Evolutionary conservation across 2,113 vertebrate genomes (phyloP).

Genomic region (Toxotes jaculatrix): DNA sequence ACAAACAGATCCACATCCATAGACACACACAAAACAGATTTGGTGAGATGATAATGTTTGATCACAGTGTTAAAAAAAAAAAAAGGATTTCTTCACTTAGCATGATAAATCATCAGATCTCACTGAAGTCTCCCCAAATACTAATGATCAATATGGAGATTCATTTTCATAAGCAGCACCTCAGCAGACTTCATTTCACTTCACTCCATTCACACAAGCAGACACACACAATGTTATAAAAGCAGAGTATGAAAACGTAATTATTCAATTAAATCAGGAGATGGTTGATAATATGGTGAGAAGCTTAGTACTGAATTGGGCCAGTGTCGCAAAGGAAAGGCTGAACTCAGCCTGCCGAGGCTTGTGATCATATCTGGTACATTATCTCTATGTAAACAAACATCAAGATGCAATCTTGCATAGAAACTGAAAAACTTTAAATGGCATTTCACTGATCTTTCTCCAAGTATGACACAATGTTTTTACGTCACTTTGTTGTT

Average conservation of each 20-base stretch:
- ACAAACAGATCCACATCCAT: constrained; percentile 58
- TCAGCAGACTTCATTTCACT: constrained; percentile 18
- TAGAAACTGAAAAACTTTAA: not conserved
- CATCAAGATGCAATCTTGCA: not conserved
- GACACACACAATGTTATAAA: constrained; percentile 59
- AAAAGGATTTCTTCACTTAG: constrained; percentile 40
- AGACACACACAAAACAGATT: constrained; percentile 46
- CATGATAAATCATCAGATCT: constrained; percentile 43
- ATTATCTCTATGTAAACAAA: not conserved
- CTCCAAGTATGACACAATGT: not conserved
- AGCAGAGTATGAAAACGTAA: constrained; percentile 63
- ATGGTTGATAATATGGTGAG: constrained; percentile 65
- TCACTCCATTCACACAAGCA: constrained; percentile 41
- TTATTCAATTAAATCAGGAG: constrained; percentile 64
- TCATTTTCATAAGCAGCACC: constrained; percentile 22
- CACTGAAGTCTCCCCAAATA: constrained; percentile 15
- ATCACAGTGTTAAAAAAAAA: constrained; percentile 53
- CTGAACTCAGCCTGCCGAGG: constrained; percentile 50
- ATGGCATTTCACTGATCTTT: not conserved
- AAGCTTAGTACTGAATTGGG: constrained; percentile 49
- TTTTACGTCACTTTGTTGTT: not conserved
- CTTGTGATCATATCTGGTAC: not conserved
- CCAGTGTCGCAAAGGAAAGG: constrained; percentile 54
- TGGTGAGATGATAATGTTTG: constrained; percentile 51
- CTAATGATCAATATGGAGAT: constrained; percentile 39